These are phyloP conservation scores for Bhutanitis thaidina DNA, from an alignment of 2,888 invertebrate genomes.

Conservation along the genomic window DNA sequence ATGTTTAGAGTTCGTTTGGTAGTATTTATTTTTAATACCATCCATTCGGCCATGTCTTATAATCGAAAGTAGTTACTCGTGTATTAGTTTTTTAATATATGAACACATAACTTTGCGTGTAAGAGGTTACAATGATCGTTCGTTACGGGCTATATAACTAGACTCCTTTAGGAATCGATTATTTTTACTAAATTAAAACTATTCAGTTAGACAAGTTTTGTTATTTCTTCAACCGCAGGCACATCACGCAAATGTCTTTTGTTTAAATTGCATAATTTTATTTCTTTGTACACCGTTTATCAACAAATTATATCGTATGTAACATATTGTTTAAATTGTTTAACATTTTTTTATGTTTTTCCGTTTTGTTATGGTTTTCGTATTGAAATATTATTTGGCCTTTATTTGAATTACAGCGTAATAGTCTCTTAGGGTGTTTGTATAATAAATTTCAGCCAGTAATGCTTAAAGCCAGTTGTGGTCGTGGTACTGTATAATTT, in stretches of 20 bases:
- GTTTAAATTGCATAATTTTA: neutral
- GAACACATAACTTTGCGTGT: conserved; percentile 11
- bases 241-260: conserved; percentile 6
- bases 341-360: no score
- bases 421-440: no score
- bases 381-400: no score
- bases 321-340: no score
- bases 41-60: neutral
- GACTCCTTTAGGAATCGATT: conserved; percentile 2
- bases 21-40: conserved; percentile 1
- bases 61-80: conserved; percentile 1
- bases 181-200: neutral
- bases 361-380: no score
- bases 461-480: no score
- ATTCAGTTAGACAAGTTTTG: conserved; percentile 1
- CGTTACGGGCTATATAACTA: neutral
- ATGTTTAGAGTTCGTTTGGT: conserved; percentile 10
- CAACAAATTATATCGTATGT: no score
- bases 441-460: no score
- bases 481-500: no score
- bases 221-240: conserved; percentile 11
- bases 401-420: no score
- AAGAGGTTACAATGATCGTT: conserved; percentile 6
- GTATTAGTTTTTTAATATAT: neutral
- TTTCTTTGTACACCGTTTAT: neutral